These are phyloP conservation scores for Monopis laevigella DNA, from an alignment of 2,888 invertebrate genomes.

Conservation along the genomic window DNA sequence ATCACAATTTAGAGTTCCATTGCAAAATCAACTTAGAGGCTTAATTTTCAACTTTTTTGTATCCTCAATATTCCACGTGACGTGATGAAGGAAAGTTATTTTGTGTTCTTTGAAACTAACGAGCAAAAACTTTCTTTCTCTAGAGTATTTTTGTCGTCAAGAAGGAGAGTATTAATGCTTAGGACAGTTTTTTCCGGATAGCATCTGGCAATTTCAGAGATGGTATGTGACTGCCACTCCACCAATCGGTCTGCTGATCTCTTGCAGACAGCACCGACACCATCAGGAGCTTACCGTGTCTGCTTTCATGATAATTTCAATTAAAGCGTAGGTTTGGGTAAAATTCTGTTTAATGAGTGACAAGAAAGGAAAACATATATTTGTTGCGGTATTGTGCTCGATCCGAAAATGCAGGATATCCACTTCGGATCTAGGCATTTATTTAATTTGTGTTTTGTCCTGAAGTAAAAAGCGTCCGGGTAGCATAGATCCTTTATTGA, in stretches of 20 bases:
- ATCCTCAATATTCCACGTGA: constrained; percentile 30
- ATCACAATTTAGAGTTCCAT: constrained; percentile 16
- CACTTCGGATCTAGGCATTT: too few relatives aligned
- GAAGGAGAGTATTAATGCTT: constrained; percentile 17
- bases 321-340: constrained; percentile 16
- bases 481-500: too few relatives aligned
- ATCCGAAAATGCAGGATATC: constrained; percentile 28
- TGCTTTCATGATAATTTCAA: constrained; percentile 32
- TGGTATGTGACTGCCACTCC: constrained; percentile 20
- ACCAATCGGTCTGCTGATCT: constrained; percentile 24
- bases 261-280: constrained; percentile 27
- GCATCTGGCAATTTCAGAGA: constrained; percentile 19
- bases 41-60: constrained; percentile 26
- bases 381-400: constrained; percentile 29
- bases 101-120: constrained; percentile 16
- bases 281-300: constrained; percentile 32
- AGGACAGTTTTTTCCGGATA: constrained; percentile 18
- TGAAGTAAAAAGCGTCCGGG: too few relatives aligned
- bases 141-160: constrained; percentile 18
- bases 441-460: too few relatives aligned
- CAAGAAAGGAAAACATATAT: constrained; percentile 30
- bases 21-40: constrained; percentile 17
- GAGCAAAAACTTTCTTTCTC: constrained; percentile 17
- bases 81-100: constrained; percentile 20
- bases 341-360: constrained; percentile 17